phyloP scores from a whole-genome alignment of 2,888 invertebrate genomes.

The Mayetiola destructor region DNA sequence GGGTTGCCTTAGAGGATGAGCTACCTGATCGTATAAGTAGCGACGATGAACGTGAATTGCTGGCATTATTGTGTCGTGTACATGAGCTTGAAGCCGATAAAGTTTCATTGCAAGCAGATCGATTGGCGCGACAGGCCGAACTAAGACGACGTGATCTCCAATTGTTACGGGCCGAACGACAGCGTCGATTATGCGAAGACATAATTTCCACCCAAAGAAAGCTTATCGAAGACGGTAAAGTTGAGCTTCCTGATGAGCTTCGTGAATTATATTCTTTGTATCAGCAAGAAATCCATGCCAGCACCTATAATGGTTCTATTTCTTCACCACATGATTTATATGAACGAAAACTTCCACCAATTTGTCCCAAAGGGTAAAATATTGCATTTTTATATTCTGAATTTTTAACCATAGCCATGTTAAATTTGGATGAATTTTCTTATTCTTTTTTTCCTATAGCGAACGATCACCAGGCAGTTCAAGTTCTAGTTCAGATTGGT shows the following conservation, averaged over 20 bases:
- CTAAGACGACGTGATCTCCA: slow-evolving; percentile 70
- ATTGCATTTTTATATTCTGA: background rate
- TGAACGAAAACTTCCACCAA: slow-evolving; percentile 34
- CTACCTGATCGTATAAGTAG: slow-evolving; percentile 71
- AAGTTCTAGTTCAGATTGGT: slow-evolving; percentile 35
- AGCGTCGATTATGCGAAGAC: slow-evolving; percentile 75
- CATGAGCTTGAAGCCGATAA: slow-evolving; percentile 92
- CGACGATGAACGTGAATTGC: slow-evolving; percentile 78
- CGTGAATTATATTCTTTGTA: slow-evolving; percentile 68
- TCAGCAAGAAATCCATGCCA: slow-evolving; percentile 75
- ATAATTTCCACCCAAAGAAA: slow-evolving; percentile 79
- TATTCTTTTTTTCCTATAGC: background rate
- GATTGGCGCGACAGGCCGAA: slow-evolving; percentile 74
- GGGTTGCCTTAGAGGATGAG: slow-evolving; percentile 73
- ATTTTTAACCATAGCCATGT: background rate
- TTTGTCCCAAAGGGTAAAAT: slow-evolving; percentile 32
- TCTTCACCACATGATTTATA: slow-evolving; percentile 29
- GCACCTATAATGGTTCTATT: slow-evolving; percentile 46
- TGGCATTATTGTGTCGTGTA: slow-evolving; percentile 75
- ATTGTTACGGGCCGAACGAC: slow-evolving; percentile 66
- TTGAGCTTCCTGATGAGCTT: slow-evolving; percentile 57
- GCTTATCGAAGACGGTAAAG: slow-evolving; percentile 63
- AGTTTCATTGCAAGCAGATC: slow-evolving; percentile 76
- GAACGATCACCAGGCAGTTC: slow-evolving; percentile 24
- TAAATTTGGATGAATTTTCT: background rate